Evolutionary conservation across 2,797 vertebrate species (phyloP).

Genomic region (Percopsis omiscomaycus): DNA sequence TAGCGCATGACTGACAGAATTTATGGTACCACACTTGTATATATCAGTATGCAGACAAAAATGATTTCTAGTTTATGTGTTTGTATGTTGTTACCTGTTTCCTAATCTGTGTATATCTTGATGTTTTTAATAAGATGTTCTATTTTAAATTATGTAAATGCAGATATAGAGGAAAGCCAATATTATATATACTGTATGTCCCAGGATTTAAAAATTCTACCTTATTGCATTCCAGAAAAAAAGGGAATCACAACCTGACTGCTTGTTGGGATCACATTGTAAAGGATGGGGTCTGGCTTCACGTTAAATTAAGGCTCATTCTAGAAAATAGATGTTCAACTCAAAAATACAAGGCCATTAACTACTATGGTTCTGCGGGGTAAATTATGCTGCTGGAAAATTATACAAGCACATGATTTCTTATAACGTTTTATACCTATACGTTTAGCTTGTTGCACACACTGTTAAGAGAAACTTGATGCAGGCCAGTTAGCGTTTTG

Average conservation of each 20-base stretch:
- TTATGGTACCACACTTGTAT: slow-evolving; percentile 98
- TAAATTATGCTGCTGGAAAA: slow-evolving; percentile 77
- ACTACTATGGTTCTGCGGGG: slow-evolving; percentile 77
- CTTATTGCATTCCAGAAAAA: slow-evolving; percentile 90
- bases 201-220: slow-evolving; percentile 92
- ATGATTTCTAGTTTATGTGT: slow-evolving; percentile 99
- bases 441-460: slow-evolving; percentile 61
- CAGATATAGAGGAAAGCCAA: slow-evolving; percentile 91
- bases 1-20: slow-evolving; percentile 99
- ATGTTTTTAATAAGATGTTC: slow-evolving; percentile 99
- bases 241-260: slow-evolving; percentile 81
- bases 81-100: slow-evolving; percentile 99
- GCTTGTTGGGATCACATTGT: slow-evolving; percentile 87
- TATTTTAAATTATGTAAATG: slow-evolving; percentile 99
- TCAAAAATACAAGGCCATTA: slow-evolving; percentile 75
- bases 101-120: slow-evolving; percentile 99
- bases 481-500: slow-evolving; percentile 55
- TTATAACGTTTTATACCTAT: slow-evolving; percentile 75
- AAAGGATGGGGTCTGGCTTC: slow-evolving; percentile 90
- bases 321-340: slow-evolving; percentile 54
- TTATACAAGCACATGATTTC: slow-evolving; percentile 83
- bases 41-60: slow-evolving; percentile 95
- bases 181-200: slow-evolving; percentile 79
- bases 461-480: slow-evolving; percentile 39
- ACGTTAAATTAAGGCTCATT: slow-evolving; percentile 81